Conservation (phyloP, 2,113 vertebrate species). For the Pogona vitticeps region DNA sequence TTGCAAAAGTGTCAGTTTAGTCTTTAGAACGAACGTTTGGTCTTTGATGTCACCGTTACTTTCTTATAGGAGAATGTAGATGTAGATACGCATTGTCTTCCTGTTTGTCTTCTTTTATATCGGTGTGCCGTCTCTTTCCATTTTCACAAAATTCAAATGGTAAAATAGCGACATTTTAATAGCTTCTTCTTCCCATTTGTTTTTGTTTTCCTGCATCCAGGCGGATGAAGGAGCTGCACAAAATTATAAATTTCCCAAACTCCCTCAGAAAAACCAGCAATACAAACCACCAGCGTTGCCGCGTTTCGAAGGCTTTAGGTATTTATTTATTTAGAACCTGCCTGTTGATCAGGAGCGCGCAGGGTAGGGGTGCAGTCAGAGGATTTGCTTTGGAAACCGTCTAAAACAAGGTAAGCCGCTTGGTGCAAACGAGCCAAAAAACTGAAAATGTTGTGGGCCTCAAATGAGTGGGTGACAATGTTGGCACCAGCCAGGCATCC, state of each 20-base stretch:
- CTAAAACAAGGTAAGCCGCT: no score
- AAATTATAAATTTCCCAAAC: conserved; percentile 10
- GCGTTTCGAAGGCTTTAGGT: conserved; percentile 23
- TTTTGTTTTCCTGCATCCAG: neutral
- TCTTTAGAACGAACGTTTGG: no score
- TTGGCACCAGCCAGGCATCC: no score
- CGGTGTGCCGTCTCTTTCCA: neutral
- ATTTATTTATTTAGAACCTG: neutral
- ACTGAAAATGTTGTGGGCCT: no score
- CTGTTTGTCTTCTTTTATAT: neutral
- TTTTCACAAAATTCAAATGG: neutral
- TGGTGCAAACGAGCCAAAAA: no score
- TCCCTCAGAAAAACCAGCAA: neutral
- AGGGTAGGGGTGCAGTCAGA: no score
- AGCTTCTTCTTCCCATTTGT: neutral
- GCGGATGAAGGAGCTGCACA: neutral
- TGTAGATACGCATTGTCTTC: neutral
- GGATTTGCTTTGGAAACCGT: no score
- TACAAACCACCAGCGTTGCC: neutral
- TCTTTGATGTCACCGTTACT: no score
- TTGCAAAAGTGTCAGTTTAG: no score
- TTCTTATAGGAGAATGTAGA: neutral
- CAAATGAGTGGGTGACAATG: no score
- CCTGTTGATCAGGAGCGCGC: no score
- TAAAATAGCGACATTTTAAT: neutral